phyloP scores from a whole-genome alignment of 2,888 invertebrate genomes.

The Teinopalpus imperialis region DNA sequence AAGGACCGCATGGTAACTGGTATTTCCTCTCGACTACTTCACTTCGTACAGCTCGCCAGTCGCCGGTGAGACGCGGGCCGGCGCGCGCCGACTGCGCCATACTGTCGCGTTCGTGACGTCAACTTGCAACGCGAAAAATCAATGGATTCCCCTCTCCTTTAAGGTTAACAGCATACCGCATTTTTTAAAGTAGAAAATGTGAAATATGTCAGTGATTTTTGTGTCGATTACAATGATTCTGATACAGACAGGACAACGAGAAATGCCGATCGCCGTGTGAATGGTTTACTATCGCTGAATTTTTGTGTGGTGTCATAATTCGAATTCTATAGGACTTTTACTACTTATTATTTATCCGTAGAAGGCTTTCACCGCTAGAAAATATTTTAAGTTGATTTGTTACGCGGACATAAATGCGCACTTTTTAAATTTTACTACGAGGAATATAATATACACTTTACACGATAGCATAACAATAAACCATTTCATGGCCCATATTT shows the following conservation, averaged over 20 bases:
- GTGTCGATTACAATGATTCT: conserved; percentile 44
- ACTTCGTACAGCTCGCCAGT: conserved; percentile 51
- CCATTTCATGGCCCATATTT: no score
- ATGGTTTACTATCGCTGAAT: conserved; percentile 61
- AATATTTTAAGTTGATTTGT: conserved; percentile 6
- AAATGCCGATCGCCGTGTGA: conserved; percentile 58
- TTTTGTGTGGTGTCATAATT: conserved; percentile 72
- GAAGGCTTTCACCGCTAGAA: conserved; percentile 18
- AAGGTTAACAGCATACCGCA: conserved; percentile 80
- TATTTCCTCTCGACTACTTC: conserved; percentile 61
- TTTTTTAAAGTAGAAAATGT: conserved; percentile 74
- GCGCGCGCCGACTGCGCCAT: conserved; percentile 67
- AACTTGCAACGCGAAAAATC: conserved; percentile 75
- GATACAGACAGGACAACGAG: conserved; percentile 37
- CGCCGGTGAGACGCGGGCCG: conserved; percentile 72
- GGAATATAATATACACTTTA: no score
- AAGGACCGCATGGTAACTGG: conserved; percentile 71
- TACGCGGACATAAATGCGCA: not conserved
- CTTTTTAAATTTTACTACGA: not conserved
- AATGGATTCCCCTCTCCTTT: conserved; percentile 66
- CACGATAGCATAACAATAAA: no score
- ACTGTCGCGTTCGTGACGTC: conserved; percentile 69
- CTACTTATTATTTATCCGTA: no score
- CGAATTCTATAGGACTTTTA: conserved; percentile 40
- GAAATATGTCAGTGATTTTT: conserved; percentile 74